Conservation (phyloP, 2,888 invertebrate genomes). For the Eupelmus urozonus region DNA sequence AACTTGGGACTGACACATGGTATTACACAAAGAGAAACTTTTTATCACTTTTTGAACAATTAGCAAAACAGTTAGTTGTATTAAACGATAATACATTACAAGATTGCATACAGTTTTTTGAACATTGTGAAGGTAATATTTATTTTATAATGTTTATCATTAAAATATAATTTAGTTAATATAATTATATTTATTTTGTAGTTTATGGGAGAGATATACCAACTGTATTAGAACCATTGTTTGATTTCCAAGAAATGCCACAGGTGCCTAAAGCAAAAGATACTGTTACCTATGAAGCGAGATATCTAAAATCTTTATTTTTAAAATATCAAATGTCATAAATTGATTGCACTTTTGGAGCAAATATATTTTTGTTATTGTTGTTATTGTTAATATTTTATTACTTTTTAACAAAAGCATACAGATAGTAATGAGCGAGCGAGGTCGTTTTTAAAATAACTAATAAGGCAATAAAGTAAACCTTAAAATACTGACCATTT, state of each 20-base stretch:
- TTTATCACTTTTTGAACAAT: conserved; percentile 93
- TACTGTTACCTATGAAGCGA: conserved; percentile 94
- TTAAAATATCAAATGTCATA: conserved; percentile 81
- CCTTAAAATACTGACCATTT: too few species aligned
- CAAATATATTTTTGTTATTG: too few species aligned
- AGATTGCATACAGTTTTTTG: conserved; percentile 92
- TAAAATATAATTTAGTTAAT: background rate
- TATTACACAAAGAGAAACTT: conserved; percentile 98
- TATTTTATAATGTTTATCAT: background rate
- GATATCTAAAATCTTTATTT: conserved; percentile 89
- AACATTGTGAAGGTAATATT: conserved; percentile 89
- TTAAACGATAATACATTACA: conserved; percentile 91
- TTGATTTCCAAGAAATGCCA: conserved; percentile 85
- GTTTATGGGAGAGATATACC: conserved; percentile 91
- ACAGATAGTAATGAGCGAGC: too few species aligned
- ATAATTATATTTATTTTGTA: conserved; percentile 68
- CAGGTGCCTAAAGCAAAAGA: conserved; percentile 86
- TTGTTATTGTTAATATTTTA: too few species aligned
- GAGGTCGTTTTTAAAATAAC: too few species aligned
- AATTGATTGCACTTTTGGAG: too few species aligned
- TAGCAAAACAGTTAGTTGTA: conserved; percentile 91
- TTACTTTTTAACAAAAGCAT: too few species aligned
- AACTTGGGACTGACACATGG: conserved; percentile 99
- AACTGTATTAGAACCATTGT: conserved; percentile 89
- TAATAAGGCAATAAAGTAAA: too few species aligned